Evolutionary conservation across 2,797 vertebrate genomes (phyloP).

Genomic region (Phataginus tetradactyla): DNA sequence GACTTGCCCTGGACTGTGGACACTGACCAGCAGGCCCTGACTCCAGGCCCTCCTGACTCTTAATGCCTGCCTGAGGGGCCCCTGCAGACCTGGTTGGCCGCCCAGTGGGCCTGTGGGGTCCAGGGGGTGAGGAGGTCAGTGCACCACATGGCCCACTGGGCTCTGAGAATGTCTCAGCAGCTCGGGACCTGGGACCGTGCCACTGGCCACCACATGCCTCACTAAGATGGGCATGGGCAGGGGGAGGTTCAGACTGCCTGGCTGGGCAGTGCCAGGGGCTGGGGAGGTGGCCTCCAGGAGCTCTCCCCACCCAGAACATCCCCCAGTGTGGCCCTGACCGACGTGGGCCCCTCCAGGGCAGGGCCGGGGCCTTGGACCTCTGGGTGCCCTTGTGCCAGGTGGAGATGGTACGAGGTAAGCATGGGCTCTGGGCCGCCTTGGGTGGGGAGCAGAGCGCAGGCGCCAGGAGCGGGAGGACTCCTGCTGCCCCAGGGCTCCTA

Average conservation of each 20-base stretch:
- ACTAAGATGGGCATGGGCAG: neutral
- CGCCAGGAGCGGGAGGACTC: neutral
- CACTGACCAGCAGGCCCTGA: fast-evolving
- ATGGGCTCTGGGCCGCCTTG: fast-evolving
- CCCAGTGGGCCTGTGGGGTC: neutral
- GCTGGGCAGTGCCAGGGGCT: neutral
- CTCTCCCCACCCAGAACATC: neutral
- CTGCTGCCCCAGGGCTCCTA: conserved; percentile 33
- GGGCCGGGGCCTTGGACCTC: neutral
- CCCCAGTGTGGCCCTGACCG: neutral
- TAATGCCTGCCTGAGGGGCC: neutral
- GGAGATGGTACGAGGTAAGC: too few species aligned
- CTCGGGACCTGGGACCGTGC: neutral
- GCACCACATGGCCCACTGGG: fast-evolving
- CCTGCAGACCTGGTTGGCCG: fast-evolving
- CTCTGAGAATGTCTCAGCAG: neutral
- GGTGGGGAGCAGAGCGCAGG: neutral
- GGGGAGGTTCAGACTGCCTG: too few species aligned
- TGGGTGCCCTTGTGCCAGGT: neutral
- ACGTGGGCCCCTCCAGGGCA: neutral
- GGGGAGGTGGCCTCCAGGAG: neutral
- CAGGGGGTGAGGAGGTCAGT: neutral
- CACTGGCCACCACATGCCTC: neutral
- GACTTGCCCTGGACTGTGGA: neutral
- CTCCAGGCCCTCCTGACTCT: fast-evolving